These are phyloP conservation scores for Stercorarius parasiticus DNA, from an alignment of 2,113 vertebrate genomes.

Conservation along the genomic window DNA sequence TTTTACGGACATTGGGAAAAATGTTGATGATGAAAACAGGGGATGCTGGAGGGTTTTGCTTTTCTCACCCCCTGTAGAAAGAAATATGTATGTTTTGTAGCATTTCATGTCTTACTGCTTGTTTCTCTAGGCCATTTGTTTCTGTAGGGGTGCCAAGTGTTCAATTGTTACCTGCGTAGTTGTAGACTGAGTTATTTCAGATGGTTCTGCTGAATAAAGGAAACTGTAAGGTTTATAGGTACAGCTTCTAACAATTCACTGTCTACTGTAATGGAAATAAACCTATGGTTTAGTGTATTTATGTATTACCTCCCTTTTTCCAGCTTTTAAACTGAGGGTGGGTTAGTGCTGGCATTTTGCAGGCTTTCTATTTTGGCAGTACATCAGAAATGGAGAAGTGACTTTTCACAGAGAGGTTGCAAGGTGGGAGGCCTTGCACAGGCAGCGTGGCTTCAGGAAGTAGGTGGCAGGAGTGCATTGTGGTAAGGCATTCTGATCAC, in stretches of 20 bases:
- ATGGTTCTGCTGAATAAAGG: neutral
- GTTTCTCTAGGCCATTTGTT: neutral
- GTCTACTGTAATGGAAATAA: neutral
- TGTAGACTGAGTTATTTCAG: neutral
- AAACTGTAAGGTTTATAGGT: neutral
- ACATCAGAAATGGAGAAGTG: neutral
- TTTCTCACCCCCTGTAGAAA: neutral
- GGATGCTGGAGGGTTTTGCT: neutral
- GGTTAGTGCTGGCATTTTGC: neutral
- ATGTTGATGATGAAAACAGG: neutral
- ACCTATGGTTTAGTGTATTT: neutral
- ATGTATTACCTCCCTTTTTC: neutral
- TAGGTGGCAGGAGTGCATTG: rapidly evolving
- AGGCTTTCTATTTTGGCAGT: neutral
- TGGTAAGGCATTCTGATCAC: neutral
- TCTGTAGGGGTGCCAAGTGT: neutral
- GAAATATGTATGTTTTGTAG: neutral
- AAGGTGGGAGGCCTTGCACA: rapidly evolving
- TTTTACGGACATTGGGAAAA: neutral
- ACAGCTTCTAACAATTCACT: neutral
- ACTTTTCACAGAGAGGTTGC: neutral
- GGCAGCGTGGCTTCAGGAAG: neutral
- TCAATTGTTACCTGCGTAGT: neutral
- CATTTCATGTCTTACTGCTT: neutral
- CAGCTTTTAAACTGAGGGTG: neutral